Conservation (phyloP, 2,888 invertebrate species). For the Phortica magna region DNA sequence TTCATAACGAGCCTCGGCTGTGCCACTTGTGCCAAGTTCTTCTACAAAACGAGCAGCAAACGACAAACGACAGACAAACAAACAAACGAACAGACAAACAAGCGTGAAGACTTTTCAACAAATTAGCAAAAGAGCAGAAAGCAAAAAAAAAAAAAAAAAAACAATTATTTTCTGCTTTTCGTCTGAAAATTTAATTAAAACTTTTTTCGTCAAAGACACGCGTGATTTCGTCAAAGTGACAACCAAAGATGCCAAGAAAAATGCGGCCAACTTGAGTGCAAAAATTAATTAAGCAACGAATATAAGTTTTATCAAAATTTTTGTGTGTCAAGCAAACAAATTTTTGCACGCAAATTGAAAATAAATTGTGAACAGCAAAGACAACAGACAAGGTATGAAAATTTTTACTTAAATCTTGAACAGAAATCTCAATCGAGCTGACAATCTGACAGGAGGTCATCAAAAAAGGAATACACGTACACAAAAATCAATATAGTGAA, state of each 20-base stretch:
- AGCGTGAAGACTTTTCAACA: background rate
- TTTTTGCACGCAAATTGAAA: background rate
- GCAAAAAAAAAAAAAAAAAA: conserved; percentile 25
- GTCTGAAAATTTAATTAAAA: background rate
- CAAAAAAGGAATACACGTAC: background rate
- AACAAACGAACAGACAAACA: conserved; percentile 26
- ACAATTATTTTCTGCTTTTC: conserved; percentile 33
- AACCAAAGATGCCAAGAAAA: background rate
- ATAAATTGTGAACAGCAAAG: background rate
- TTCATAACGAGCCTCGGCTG: background rate
- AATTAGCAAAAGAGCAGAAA: too few species aligned
- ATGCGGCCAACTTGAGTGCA: background rate
- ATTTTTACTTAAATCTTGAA: background rate
- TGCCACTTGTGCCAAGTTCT: background rate
- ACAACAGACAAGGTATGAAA: background rate
- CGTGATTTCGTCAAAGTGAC: background rate
- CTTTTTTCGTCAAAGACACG: background rate
- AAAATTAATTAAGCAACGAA: background rate
- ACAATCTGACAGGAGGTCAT: background rate
- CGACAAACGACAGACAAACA: background rate
- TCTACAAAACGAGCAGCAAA: background rate
- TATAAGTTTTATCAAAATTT: background rate
- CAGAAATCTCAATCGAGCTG: too few species aligned
- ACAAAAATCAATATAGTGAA: too few species aligned
- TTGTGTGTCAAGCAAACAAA: background rate